These are phyloP conservation scores for Silurus lanzhouensis DNA, from an alignment of 2,797 vertebrate genomes.

Conservation along the genomic window DNA sequence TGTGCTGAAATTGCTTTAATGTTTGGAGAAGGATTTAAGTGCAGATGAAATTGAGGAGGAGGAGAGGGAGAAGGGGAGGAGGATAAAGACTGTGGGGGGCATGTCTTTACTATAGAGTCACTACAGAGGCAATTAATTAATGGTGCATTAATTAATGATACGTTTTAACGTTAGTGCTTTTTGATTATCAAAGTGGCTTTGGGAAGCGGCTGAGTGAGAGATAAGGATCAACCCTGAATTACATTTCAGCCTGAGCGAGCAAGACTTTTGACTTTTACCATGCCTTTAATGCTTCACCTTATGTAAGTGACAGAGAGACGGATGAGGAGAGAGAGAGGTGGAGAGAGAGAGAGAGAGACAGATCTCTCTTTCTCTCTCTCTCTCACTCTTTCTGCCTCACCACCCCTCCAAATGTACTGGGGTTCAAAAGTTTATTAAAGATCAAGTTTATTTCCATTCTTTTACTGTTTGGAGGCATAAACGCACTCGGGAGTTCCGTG, in stretches of 20 bases:
- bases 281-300: neutral
- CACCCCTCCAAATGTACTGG: neutral
- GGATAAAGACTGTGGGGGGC: neutral
- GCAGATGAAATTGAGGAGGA: neutral
- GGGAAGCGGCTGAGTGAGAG: neutral
- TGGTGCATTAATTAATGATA: constrained; percentile 1
- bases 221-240: neutral
- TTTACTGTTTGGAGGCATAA: neutral
- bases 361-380: constrained; percentile 44
- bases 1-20: neutral
- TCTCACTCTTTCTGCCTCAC: constrained; percentile 10
- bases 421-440: neutral
- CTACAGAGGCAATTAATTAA: no score
- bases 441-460: neutral
- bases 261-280: neutral
- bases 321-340: neutral
- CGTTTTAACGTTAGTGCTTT: neutral
- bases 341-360: constrained; percentile 26
- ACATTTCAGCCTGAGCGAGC: neutral
- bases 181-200: neutral
- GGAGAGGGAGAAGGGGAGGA: neutral
- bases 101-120: neutral
- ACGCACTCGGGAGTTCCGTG: neutral
- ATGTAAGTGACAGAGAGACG: neutral
- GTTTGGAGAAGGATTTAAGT: neutral